Percentiles rank a stretch among this genome's conserved stretches.
These are phyloP conservation scores for Mugil cephalus DNA, from an alignment of 2,113 vertebrate species.

Conservation along the genomic window DNA sequence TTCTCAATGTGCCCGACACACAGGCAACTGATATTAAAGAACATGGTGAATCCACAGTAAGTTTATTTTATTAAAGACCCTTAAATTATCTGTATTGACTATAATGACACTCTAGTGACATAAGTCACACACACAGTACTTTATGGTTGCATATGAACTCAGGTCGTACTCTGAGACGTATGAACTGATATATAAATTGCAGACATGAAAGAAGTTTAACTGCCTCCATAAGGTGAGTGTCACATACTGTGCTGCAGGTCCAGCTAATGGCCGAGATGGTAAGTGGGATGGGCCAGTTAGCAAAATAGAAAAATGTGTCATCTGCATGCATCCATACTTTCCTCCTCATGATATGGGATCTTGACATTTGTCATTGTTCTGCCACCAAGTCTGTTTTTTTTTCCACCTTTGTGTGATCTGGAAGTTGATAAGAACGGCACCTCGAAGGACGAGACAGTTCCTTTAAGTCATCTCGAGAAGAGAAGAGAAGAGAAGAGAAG, in stretches of 20 bases:
- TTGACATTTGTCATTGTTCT: too few species aligned
- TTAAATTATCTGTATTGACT: not conserved
- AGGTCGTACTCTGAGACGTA: not conserved
- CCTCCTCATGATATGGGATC: not conserved
- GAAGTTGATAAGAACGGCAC: too few species aligned
- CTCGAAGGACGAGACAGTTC: too few species aligned
- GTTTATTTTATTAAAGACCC: too few species aligned
- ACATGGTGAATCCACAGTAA: not conserved
- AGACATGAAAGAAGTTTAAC: too few species aligned
- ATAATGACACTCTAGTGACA: not conserved
- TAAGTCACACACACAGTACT: not conserved
- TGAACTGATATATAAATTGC: not conserved
- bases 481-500: too few species aligned
- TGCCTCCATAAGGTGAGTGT: not conserved
- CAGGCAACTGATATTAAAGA: not conserved
- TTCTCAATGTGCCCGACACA: too few species aligned
- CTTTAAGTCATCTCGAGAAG: too few species aligned
- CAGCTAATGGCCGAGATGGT: not conserved
- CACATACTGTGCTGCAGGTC: not conserved
- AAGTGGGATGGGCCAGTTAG: not conserved
- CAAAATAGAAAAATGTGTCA: not conserved
- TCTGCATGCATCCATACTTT: not conserved
- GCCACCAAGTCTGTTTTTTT: too few species aligned
- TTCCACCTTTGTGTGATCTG: too few species aligned
- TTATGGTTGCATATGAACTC: not conserved